These are phyloP conservation scores for Canis aureus DNA, from an alignment of 2,113 vertebrate genomes.

Conservation along the genomic window DNA sequence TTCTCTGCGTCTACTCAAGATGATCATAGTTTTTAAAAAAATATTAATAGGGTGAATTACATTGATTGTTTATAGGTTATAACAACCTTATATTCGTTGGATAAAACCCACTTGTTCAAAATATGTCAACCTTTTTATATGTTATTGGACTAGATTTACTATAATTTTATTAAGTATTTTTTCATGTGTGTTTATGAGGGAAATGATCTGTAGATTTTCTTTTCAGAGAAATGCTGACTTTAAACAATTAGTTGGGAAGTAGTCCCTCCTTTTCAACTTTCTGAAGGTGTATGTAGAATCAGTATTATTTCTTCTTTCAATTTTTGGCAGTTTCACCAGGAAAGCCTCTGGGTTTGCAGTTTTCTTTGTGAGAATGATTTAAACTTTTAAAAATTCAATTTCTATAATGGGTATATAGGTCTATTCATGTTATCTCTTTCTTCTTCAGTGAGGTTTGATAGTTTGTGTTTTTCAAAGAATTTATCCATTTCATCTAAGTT, in stretches of 20 bases:
- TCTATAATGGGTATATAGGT: background rate
- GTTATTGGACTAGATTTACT: background rate
- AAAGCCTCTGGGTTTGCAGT: background rate
- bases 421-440: background rate
- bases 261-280: background rate
- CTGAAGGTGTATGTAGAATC: background rate
- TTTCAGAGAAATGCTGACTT: conserved; percentile 2
- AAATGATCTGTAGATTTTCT: background rate
- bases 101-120: background rate
- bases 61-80: background rate
- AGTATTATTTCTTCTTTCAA: background rate
- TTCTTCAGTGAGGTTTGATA: background rate
- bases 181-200: background rate
- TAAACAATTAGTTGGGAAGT: background rate
- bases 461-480: background rate
- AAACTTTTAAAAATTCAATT: background rate
- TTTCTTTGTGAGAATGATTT: background rate
- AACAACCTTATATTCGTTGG: background rate
- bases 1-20: background rate
- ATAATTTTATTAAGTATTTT: background rate
- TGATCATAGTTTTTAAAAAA: background rate
- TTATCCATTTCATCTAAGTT: background rate
- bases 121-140: background rate
- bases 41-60: background rate
- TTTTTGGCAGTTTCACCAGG: conserved; percentile 8